Base-by-base conservation (phyloP, 2,113 vertebrate species). In the Chloropsis cyanopogon region DNA sequence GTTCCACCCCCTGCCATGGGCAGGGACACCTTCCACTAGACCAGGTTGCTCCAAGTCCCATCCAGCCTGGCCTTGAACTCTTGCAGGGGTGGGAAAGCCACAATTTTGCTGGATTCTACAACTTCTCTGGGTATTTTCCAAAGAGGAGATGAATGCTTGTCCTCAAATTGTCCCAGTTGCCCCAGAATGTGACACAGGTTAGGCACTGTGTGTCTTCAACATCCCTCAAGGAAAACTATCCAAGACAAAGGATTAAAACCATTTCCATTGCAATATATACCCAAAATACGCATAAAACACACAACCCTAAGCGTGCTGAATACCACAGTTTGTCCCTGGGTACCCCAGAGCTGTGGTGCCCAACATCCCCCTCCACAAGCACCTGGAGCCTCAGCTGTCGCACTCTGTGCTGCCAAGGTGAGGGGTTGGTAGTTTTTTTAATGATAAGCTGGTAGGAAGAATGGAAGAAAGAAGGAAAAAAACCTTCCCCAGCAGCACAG, bases 311-410 rank as follows among this genome's bases (percentile, higher is more conserved):
- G 33, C 42, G 23, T 33, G 42, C 12, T 26, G 53, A 33, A 29
- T 2, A 13, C 10, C 4, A 12, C 18, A 22, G 29, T 7, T 5
- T 5, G 26, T 25, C n/a, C 56, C 23, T 56, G 29, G 65, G 56
- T 63, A 35, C 28, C 60, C 46, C 44, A 44, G 60, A 73, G 42
- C n/a, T 21, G 52, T 9, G 35, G 39, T 54, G n/a, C 64, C 39
- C 4, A 3, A 4, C 21, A 52, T 5, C 6, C 26, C 15, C 28
- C 52, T 46, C 42, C 7, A 10, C 16, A 13, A 76, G 23, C 1
- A 0, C 23, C 20, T 26, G 2, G 9, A 31, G 39, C 53, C 39
- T 50, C 0, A 0, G 39, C 1, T 0, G 0, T 24, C 0, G 0
- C 52, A 20, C 14, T 47, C 14, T 2, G 26, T 0, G 0, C 46